A percentile compares a stretch with the other conserved stretches of the same genome.
Evolutionary conservation across 1,140 invertebrate genomes (phyloP).

Genomic region (Rhizoglyphus robini): DNA sequence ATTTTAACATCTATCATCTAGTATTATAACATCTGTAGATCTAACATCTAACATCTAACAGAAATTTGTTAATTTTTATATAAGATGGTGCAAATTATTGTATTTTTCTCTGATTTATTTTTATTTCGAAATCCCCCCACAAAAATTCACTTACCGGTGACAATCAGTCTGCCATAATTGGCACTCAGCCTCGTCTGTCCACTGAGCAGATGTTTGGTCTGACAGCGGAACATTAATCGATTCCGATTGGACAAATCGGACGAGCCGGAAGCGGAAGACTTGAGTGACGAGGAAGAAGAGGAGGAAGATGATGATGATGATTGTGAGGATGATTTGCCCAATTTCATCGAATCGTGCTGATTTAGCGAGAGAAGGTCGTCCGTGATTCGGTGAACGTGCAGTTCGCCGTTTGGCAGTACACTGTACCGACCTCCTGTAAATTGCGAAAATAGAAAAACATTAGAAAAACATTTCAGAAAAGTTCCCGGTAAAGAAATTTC

Average conservation of each 20-base stretch:
- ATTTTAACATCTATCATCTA: too few relatives aligned
- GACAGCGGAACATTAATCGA: constrained; percentile 63
- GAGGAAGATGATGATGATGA: constrained; percentile 8
- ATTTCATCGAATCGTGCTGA: too few relatives aligned
- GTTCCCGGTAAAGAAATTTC: not conserved
- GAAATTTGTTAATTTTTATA: too few relatives aligned
- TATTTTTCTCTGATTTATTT: too few relatives aligned
- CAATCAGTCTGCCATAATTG: constrained; percentile 47
- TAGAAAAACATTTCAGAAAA: not conserved
- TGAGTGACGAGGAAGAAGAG: too few relatives aligned
- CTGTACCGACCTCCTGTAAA: constrained; percentile 42
- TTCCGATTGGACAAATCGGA: constrained; percentile 66
- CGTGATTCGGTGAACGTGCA: constrained; percentile 57
- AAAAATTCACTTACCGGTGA: constrained; percentile 36
- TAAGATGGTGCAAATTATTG: too few relatives aligned
- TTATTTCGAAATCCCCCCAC: too few relatives aligned
- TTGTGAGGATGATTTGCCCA: not conserved
- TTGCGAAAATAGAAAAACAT: not conserved
- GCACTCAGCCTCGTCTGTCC: constrained; percentile 53
- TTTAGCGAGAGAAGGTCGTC: too few relatives aligned
- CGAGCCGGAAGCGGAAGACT: too few relatives aligned
- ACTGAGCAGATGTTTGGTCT: constrained; percentile 66
- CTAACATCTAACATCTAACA: too few relatives aligned
- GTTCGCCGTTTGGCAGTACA: constrained; percentile 64
- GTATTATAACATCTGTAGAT: too few relatives aligned